Evolutionary conservation across 2,888 invertebrate genomes (phyloP), one percentile per base, ranked within the genome.

Genomic region (Caenorhabditis virilis): DNA sequence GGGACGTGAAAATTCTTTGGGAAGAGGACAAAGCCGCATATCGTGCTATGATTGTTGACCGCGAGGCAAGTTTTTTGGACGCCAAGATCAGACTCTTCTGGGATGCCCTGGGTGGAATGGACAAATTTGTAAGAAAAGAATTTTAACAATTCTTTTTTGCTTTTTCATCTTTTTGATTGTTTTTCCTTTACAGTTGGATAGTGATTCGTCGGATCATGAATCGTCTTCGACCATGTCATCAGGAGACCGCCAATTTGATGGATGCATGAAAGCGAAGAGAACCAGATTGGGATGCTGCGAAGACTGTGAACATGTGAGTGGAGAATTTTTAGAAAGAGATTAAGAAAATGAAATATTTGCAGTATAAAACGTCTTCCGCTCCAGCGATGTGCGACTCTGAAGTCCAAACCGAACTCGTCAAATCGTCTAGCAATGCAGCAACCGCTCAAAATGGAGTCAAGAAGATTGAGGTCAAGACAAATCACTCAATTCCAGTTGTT

Each of bases 191-290:
- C 48, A 48, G 51, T 16, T 23, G 3, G 41, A 25, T 11, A 26
- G 39, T 20, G 51, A 39, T 39, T 36, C 35, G 15, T 51, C 39
- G 4, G 51, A 51, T 20, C 23, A 16, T 6, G 56, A 57, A 13
- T 58, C 53, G 13, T n/a, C 30, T 15, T 53, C 43, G 6, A 45
- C 53, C 4, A 20, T 13, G 11, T 39, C 41, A 7, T 53, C 53
- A 2, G 18, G 33, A 9, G 63, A 63, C 20, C 52, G 58, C 23
- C 57, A 63, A 41, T 27, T 33, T 25, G 62, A 63, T 38, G 62
- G 62, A 15, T 52, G 62, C 22, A 46, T 63, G 33, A 63, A 63
- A 39, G 47, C 62, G n/a, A 63, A 63, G 35, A 33, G 62, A 23
- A 39, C 57, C 26, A 45, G 45, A 22, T 20, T 43, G 30, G 45